Percentiles rank a stretch among this genome's conserved stretches.
Evolutionary conservation across 2,113 vertebrate species (phyloP).

Genomic region (Pontoporia blainvillei): DNA sequence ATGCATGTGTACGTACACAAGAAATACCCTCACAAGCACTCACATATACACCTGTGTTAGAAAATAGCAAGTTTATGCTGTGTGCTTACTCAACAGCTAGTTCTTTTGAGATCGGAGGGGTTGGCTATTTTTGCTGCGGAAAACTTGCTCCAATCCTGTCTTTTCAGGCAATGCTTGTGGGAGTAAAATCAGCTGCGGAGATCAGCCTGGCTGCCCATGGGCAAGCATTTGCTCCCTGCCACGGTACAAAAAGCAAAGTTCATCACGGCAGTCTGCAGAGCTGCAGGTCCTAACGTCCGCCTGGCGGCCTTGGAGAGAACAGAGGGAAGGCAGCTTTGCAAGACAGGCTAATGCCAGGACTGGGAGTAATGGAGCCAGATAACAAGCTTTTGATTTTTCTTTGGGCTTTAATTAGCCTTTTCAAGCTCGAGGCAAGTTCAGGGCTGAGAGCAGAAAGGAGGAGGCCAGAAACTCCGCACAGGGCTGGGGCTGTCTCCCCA

Average conservation of each 20-base stretch:
- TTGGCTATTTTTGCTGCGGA: not conserved
- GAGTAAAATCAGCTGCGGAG: not conserved
- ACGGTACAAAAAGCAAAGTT: slow-evolving; percentile 30
- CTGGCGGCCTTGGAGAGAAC: slow-evolving; percentile 41
- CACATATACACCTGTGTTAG: not conserved
- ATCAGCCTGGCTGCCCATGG: not conserved
- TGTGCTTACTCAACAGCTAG: not conserved
- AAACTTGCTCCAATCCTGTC: not conserved
- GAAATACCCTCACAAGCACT: not conserved
- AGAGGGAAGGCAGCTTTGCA: slow-evolving; percentile 30
- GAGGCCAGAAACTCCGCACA: slow-evolving; percentile 28
- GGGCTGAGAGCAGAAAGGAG: slow-evolving; percentile 64
- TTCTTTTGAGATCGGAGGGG: not conserved
- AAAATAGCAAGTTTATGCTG: not conserved
- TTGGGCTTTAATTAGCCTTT: slow-evolving; percentile 79
- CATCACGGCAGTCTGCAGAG: not conserved
- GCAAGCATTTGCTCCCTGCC: slow-evolving; percentile 7
- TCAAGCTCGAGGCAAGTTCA: slow-evolving; percentile 76
- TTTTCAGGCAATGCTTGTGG: not conserved
- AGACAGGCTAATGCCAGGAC: slow-evolving; percentile 18
- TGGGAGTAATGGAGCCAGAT: slow-evolving; percentile 60
- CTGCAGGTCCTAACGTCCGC: not conserved
- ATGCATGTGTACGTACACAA: not conserved
- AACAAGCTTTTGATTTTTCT: slow-evolving; percentile 77
- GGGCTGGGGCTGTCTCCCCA: slow-evolving; percentile 32